These are phyloP conservation scores for Phylloscopus whistleri DNA, from an alignment of 2,113 vertebrate species.

Conservation along the genomic window DNA sequence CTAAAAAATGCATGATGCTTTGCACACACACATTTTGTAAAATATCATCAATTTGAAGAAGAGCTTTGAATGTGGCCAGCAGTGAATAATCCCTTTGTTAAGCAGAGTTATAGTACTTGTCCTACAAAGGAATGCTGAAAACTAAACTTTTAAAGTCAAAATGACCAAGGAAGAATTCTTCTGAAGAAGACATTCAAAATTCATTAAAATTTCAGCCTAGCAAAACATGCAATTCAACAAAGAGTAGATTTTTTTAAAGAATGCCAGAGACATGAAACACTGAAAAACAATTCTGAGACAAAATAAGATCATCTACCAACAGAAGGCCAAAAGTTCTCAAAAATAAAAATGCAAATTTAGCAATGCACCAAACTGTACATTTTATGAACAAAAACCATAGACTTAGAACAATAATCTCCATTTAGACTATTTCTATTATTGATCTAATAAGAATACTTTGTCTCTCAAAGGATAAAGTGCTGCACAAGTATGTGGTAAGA, in stretches of 20 bases:
- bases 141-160: not conserved
- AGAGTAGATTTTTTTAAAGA: not conserved
- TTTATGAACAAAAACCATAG: not conserved
- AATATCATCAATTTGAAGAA: not conserved
- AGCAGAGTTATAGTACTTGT: not conserved
- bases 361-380: not conserved
- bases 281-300: not conserved
- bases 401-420: not conserved
- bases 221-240: not conserved
- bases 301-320: not conserved
- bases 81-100: not conserved
- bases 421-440: not conserved
- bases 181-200: not conserved
- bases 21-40: not conserved
- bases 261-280: not conserved
- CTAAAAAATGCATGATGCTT: not conserved
- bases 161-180: not conserved
- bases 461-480: not conserved
- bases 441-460: not conserved
- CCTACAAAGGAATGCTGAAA: not conserved
- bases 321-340: not conserved
- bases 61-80: not conserved
- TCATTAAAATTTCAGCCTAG: not conserved
- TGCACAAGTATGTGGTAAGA: not conserved
- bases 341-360: not conserved